Percentiles rank a stretch among this genome's conserved stretches.
Evolutionary conservation across 2,113 vertebrate genomes (phyloP).

Genomic region (Hemiscyllium ocellatum): DNA sequence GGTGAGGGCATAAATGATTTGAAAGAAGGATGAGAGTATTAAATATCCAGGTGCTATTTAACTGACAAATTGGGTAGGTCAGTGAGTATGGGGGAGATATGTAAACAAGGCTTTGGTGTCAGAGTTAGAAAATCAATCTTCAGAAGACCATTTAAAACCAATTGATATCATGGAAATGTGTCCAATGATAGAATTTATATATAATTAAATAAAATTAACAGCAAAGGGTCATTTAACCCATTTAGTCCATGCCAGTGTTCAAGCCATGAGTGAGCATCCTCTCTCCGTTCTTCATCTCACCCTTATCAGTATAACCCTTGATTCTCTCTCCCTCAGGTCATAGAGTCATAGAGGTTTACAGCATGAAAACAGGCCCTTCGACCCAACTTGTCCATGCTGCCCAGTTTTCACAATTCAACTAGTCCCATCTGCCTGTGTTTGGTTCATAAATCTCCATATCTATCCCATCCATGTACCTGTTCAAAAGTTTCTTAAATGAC

Average conservation of each 20-base stretch:
- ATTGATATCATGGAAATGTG: not conserved
- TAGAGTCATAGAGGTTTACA: too few species aligned
- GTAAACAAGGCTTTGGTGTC: not conserved
- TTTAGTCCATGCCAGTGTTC: not conserved
- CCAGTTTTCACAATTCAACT: too few species aligned
- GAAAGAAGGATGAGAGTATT: not conserved
- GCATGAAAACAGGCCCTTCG: too few species aligned
- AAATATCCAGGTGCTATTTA: not conserved
- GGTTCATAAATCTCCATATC: too few species aligned
- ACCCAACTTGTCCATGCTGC: too few species aligned
- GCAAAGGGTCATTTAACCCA: not conserved
- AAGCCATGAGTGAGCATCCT: not conserved
- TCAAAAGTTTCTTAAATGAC: too few species aligned
- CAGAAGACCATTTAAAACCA: not conserved
- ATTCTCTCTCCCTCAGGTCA: not conserved
- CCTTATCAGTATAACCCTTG: not conserved
- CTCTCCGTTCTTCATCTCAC: not conserved
- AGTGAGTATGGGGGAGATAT: not conserved
- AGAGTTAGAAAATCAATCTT: not conserved
- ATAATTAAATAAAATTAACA: not conserved
- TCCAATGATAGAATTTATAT: not conserved
- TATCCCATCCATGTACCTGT: too few species aligned
- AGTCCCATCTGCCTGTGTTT: too few species aligned
- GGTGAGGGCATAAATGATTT: not conserved
- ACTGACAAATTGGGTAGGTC: not conserved